phyloP scores from a whole-genome alignment of 2,797 vertebrate species.

The Taeniopygia guttata region DNA sequence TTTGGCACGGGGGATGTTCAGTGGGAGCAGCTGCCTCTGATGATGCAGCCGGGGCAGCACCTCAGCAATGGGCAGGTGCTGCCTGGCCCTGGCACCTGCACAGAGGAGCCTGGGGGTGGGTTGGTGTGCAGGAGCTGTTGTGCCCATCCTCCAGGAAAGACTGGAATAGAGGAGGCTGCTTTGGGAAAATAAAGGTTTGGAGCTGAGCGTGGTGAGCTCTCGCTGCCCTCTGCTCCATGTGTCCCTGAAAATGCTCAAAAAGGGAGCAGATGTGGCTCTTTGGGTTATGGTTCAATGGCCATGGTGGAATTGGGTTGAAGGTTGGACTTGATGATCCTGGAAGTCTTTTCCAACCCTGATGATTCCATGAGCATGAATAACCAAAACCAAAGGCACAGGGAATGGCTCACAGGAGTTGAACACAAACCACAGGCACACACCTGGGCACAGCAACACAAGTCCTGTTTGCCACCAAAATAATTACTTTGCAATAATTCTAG shows the following conservation, averaged over 20 bases:
- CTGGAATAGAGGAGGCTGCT: not conserved
- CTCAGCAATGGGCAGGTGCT: not conserved
- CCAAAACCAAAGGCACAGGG: not conserved
- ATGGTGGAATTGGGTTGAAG: rapidly evolving
- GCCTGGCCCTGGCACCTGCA: not conserved
- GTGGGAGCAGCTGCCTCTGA: rapidly evolving
- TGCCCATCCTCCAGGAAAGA: not conserved
- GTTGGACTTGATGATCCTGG: not conserved
- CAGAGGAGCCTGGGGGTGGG: not conserved
- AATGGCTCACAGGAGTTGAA: not conserved
- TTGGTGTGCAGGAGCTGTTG: not conserved
- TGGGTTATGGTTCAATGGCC: not conserved
- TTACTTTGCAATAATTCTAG: not conserved
- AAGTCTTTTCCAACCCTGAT: not conserved
- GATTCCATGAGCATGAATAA: not conserved
- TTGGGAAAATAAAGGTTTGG: not conserved
- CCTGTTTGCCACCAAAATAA: not conserved
- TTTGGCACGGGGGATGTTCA: not conserved
- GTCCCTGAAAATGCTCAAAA: not conserved
- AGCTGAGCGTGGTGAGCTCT: rapidly evolving
- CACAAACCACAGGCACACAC: not conserved
- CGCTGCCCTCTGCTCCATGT: rapidly evolving
- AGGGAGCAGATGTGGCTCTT: not conserved
- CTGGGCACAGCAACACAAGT: not conserved
- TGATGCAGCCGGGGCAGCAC: not conserved